phyloP scores from a whole-genome alignment of 2,113 vertebrate genomes.

The Oryzias curvinotus region DNA sequence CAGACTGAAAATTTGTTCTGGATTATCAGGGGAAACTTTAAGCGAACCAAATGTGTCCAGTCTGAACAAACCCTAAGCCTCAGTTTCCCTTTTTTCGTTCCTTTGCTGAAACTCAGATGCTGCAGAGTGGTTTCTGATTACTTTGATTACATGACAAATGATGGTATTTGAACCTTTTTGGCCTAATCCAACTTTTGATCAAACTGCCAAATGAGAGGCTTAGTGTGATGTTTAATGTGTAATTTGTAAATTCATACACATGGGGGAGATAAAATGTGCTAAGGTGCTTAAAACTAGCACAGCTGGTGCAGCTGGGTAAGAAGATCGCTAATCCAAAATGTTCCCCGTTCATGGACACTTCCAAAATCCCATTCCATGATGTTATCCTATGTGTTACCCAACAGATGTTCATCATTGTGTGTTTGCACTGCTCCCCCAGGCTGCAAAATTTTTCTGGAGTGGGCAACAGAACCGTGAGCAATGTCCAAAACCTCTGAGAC shows the following conservation, averaged over 20 bases:
- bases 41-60: no score
- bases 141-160: constrained; percentile 25
- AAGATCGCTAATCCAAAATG: constrained; percentile 50
- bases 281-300: constrained; percentile 42
- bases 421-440: constrained; percentile 35
- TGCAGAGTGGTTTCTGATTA: constrained; percentile 10
- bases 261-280: constrained; percentile 25
- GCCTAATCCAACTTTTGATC: constrained; percentile 45
- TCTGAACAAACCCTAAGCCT: no score
- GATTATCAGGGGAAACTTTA: no score
- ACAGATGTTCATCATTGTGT: constrained; percentile 45
- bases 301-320: constrained; percentile 37
- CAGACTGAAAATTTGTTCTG: no score
- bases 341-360: constrained; percentile 24
- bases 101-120: constrained; percentile 25
- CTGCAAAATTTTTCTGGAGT: constrained; percentile 25
- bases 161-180: constrained; percentile 46
- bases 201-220: constrained; percentile 53
- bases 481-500: background rate
- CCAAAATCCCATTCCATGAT: constrained; percentile 12
- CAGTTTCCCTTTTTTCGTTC: background rate
- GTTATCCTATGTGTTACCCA: constrained; percentile 32
- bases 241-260: constrained; percentile 22
- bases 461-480: constrained; percentile 18
- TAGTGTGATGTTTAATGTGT: constrained; percentile 35